Evolutionary conservation across 2,888 invertebrate genomes (phyloP).

Genomic region (Hemithea aestivaria): DNA sequence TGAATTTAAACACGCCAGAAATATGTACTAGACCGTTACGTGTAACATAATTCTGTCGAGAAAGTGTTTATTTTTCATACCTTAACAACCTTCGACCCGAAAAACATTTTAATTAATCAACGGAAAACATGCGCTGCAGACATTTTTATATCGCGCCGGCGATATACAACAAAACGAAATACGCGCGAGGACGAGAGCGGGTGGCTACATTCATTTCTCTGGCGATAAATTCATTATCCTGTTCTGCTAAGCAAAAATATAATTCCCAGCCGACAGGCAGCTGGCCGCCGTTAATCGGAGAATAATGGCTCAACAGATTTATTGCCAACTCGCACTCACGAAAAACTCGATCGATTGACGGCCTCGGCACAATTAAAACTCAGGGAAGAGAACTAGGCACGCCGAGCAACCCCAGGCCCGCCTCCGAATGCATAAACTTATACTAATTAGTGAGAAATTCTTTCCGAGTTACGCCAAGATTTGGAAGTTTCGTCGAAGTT

Average conservation of each 20-base stretch:
- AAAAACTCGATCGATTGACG: conserved; percentile 46
- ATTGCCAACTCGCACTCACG: conserved; percentile 18
- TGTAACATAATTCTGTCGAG: background rate
- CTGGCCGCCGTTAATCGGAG: conserved; percentile 30
- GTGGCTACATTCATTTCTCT: conserved; percentile 21
- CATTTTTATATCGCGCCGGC: conserved; percentile 21
- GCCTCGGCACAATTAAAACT: conserved; percentile 67
- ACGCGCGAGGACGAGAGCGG: conserved; percentile 18
- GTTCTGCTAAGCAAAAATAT: conserved; percentile 27
- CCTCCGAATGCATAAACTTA: conserved; percentile 73
- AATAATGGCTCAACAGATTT: conserved; percentile 29
- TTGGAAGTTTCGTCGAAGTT: conserved; percentile 67
- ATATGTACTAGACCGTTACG: too few relatives aligned
- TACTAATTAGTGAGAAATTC: conserved; percentile 74
- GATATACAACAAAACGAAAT: conserved; percentile 26
- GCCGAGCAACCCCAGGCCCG: conserved; percentile 27
- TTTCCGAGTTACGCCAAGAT: conserved; percentile 65
- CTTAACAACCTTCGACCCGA: conserved; percentile 6
- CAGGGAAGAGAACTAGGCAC: conserved; percentile 26
- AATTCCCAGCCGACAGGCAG: conserved; percentile 26
- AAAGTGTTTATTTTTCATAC: conserved; percentile 5
- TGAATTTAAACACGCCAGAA: background rate
- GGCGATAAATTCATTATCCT: conserved; percentile 31
- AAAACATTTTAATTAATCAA: conserved; percentile 24
- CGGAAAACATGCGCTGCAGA: conserved; percentile 14